These are phyloP conservation scores for Hippoglossus hippoglossus DNA, from an alignment of 2,797 vertebrate species.

Conservation along the genomic window DNA sequence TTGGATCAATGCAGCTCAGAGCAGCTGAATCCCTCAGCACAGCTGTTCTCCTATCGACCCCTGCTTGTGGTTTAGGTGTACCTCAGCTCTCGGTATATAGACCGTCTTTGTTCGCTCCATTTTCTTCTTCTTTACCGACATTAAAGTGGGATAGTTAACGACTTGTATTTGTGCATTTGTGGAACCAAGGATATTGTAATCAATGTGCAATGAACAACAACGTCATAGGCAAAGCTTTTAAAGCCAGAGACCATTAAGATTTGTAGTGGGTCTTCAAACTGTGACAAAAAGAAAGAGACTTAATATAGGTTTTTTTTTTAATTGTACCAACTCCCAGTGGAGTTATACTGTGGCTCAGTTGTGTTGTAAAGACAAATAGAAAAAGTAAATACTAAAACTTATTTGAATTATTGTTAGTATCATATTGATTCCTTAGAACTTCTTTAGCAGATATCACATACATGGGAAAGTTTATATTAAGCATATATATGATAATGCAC, in stretches of 20 bases:
- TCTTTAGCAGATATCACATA: too few species aligned
- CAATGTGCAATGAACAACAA: conserved; percentile 32
- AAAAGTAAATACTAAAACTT: too few species aligned
- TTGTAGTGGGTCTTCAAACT: not conserved
- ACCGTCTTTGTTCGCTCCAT: conserved; percentile 32
- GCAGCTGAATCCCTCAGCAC: conserved; percentile 44
- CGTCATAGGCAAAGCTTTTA: conserved; percentile 25
- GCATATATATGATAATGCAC: not conserved
- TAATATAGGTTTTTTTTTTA: not conserved
- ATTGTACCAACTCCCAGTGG: not conserved
- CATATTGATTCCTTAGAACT: too few species aligned
- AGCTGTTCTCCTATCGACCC: conserved; percentile 59
- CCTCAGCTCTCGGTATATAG: conserved; percentile 28
- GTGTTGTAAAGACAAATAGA: not conserved
- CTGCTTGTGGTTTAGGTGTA: conserved; percentile 34
- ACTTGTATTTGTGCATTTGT: conserved; percentile 26
- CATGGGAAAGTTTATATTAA: not conserved
- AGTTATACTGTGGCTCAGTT: not conserved
- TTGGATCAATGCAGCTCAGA: conserved; percentile 61
- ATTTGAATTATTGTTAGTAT: too few species aligned
- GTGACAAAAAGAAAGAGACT: conserved; percentile 15
- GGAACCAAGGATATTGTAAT: conserved; percentile 25
- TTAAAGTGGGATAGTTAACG: conserved; percentile 35
- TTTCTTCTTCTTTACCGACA: conserved; percentile 27
- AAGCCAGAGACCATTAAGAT: conserved; percentile 14